Evolutionary conservation across 37 sponge, comb jelly and placozoan genomes (phyloP).

Genomic region (Hormiphora californensis): DNA sequence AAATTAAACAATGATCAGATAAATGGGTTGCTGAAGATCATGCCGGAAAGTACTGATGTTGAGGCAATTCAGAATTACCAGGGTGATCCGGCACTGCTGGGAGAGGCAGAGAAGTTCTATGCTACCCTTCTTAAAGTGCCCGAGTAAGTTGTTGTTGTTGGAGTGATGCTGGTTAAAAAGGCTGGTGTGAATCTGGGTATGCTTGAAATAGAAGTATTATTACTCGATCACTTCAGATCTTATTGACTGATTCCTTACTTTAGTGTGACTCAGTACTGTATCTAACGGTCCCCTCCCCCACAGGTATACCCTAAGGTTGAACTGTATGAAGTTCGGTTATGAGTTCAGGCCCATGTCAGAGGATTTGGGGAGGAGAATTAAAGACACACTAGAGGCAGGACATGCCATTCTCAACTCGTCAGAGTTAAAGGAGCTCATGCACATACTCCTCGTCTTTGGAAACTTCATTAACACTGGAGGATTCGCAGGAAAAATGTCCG

Average conservation of each 20-base stretch:
- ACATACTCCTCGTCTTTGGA: not conserved
- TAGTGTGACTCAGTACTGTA: too few relatives aligned
- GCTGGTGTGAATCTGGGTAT: too few relatives aligned
- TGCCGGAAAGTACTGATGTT: not conserved
- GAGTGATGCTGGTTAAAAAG: not conserved
- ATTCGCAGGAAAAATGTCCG: not conserved
- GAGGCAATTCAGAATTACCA: not conserved
- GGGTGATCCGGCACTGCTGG: not conserved
- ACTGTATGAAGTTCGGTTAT: constrained; percentile 1
- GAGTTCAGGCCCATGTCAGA: not conserved
- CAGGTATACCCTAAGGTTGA: not conserved
- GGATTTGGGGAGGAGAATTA: not conserved
- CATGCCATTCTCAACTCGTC: not conserved
- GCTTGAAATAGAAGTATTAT: too few relatives aligned
- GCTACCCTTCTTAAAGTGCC: not conserved
- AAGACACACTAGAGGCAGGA: not conserved
- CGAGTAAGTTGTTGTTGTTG: not conserved
- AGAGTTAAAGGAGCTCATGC: not conserved
- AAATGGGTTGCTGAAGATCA: not conserved
- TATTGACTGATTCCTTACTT: too few relatives aligned
- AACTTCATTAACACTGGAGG: constrained; percentile 23
- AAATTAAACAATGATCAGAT: not conserved
- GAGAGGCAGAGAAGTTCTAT: not conserved
- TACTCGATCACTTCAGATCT: too few relatives aligned
- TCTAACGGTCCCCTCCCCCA: not conserved